phyloP scores from a whole-genome alignment of 1,140 invertebrate genomes.

The Drosophila gunungcola region DNA sequence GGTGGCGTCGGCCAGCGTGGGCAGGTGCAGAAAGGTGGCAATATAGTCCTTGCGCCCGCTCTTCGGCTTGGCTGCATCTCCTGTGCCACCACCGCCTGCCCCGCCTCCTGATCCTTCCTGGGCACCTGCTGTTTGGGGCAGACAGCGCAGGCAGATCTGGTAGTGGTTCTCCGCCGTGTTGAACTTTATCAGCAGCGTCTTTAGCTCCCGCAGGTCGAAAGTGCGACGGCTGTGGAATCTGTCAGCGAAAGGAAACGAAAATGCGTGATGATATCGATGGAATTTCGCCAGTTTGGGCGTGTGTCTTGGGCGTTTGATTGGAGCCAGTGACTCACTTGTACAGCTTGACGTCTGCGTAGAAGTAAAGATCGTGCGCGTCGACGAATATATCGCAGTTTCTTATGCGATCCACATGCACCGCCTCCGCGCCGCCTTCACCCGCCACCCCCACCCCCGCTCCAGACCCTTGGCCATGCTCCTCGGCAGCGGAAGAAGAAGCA shows the following conservation, averaged over 20 bases:
- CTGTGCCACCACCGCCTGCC: conserved; percentile 23
- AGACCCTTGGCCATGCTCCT: conserved; percentile 4
- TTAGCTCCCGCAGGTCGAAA: conserved; percentile 74
- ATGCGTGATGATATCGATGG: conserved; percentile 7
- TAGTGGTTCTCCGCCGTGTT: conserved; percentile 60
- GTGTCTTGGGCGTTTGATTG: background rate
- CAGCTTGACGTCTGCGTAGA: conserved; percentile 75
- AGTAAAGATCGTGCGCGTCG: conserved; percentile 75
- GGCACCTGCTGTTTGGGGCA: conserved; percentile 42
- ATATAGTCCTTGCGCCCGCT: conserved; percentile 64
- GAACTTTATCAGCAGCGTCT: conserved; percentile 67
- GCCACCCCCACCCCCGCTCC: background rate
- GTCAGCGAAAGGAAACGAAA: conserved; percentile 8
- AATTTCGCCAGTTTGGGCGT: conserved; percentile 3
- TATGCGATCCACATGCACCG: conserved; percentile 67
- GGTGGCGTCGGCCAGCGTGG: conserved; percentile 38
- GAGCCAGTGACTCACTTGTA: conserved; percentile 67
- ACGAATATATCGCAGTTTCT: conserved; percentile 80
- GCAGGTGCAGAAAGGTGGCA: conserved; percentile 44
- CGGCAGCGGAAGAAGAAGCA: conserved; percentile 21
- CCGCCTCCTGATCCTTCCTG: conserved; percentile 30
- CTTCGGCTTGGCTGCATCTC: conserved; percentile 58
- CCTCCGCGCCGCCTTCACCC: conserved; percentile 18
- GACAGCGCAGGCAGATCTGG: conserved; percentile 62
- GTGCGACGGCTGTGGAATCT: conserved; percentile 73